phyloP scores from a whole-genome alignment of 2,888 invertebrate species.

The Pachydiplax longipennis region DNA sequence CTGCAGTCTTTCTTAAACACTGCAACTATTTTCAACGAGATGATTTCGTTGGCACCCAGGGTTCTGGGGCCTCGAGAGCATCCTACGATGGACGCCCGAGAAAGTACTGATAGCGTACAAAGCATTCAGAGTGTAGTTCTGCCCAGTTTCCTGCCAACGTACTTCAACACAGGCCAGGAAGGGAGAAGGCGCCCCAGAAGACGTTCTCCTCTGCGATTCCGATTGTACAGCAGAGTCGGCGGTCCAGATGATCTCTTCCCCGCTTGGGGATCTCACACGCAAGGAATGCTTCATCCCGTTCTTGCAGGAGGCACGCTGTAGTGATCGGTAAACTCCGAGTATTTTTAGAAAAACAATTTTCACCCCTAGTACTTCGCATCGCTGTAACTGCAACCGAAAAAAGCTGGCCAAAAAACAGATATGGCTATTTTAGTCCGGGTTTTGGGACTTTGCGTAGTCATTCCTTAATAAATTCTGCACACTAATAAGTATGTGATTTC shows the following conservation, averaged over 20 bases:
- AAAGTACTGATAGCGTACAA: background rate
- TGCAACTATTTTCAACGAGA: conserved; percentile 5
- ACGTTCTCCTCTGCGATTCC: background rate
- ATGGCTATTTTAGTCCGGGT: too few relatives aligned
- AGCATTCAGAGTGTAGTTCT: background rate
- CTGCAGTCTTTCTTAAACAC: background rate
- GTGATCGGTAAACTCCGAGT: background rate
- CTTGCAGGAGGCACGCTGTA: background rate
- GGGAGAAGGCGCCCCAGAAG: background rate
- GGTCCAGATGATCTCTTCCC: background rate
- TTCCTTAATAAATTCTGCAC: too few relatives aligned
- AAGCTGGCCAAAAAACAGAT: too few relatives aligned
- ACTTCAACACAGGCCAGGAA: background rate
- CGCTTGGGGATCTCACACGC: background rate
- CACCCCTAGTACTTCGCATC: too few relatives aligned
- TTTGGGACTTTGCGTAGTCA: too few relatives aligned
- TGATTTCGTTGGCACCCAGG: background rate
- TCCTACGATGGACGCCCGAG: background rate
- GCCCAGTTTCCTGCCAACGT: background rate
- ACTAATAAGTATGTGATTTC: too few relatives aligned
- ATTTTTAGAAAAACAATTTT: too few relatives aligned
- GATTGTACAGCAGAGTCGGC: background rate
- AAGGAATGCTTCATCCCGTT: background rate
- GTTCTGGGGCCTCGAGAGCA: background rate
- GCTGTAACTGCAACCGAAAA: too few relatives aligned